Base-by-base conservation (phyloP, 23 tunicate species). In the Styela plicata region DNA sequence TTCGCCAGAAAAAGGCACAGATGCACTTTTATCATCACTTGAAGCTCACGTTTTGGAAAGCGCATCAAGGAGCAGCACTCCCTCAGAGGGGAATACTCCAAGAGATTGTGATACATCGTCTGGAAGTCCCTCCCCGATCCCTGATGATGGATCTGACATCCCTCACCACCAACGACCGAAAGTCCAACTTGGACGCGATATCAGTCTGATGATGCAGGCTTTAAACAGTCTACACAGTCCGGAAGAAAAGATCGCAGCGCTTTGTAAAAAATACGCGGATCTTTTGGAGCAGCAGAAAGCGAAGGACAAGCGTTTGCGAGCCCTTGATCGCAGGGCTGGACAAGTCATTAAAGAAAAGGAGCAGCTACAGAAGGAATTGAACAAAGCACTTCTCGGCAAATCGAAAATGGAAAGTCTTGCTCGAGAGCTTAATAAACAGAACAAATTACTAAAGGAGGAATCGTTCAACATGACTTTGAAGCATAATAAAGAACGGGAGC, bases 221-320 rank as follows among this genome's bases (percentile, higher is more conserved):
- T 69, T 94, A 18, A 85, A 86, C 70, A 83, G 88, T 34, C 67
- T 94, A 36, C 87, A 89, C 44, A 85, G 80, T 57, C 99, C 99
- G 0, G 99, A 94, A 57, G 99, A 94, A 61, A 86, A 86, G 73
- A 89, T 94, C 17, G 99, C 95, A 30, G 89, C 99, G 0, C 74
- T 94, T 35, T 94, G 99, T 69, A 89, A 94, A 74, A 89, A 89
- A 61, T 94, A 94, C 73, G 90, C 99, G 2, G 95, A 94, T 66
- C 63, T 94, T 2, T 85, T 89, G 0, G 95, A 94, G 18, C 88
- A 89, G 36, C 91, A 94, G 28, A 94, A 85, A 71, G 33, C 73
- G 0, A 29, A 80, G 21, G 83, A 88, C 16, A 94, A 94, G 34
- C 93, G 91, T 64, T 79, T 94, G 18, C 73, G 84, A 2, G 30